Evolutionary conservation across 1,140 invertebrate species (phyloP).

Genomic region (Rhopalosiphum maidis): DNA sequence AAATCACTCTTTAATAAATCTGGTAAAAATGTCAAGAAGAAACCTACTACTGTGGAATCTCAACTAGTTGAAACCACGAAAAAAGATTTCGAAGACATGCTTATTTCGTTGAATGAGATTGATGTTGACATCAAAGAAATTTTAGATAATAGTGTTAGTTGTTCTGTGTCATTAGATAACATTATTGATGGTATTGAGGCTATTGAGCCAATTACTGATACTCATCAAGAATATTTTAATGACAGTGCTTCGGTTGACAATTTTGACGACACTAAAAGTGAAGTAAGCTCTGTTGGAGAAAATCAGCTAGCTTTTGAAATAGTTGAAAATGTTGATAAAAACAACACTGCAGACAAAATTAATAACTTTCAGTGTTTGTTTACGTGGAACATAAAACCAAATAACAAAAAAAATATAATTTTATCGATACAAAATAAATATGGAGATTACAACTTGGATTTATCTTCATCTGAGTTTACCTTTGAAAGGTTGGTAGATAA

Average conservation of each 20-base stretch:
- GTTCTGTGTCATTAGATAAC: not conserved
- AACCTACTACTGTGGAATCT: not conserved
- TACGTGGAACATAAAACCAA: conserved; percentile 31
- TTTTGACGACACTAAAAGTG: not conserved
- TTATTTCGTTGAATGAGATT: not conserved
- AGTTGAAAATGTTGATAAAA: not conserved
- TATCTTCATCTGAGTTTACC: not conserved
- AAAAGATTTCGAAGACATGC: not conserved
- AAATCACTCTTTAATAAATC: not conserved
- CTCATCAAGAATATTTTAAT: not conserved
- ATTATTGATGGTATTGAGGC: not conserved
- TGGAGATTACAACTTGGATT: conserved; percentile 27
- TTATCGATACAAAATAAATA: conserved; percentile 2
- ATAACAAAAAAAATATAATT: not conserved
- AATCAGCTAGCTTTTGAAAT: not conserved
- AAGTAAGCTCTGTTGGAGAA: not conserved
- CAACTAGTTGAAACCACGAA: not conserved
- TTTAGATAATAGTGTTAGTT: not conserved
- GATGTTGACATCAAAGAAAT: not conserved
- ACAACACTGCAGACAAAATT: not conserved
- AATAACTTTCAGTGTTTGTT: conserved; percentile 29
- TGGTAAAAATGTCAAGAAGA: not conserved
- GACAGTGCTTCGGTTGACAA: not conserved
- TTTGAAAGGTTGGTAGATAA: conserved; percentile 23
- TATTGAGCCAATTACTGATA: not conserved